Evolutionary conservation across 1,140 invertebrate genomes (phyloP), one percentile per base, ranked within the genome.

Genomic region (Streblospio benedicti): DNA sequence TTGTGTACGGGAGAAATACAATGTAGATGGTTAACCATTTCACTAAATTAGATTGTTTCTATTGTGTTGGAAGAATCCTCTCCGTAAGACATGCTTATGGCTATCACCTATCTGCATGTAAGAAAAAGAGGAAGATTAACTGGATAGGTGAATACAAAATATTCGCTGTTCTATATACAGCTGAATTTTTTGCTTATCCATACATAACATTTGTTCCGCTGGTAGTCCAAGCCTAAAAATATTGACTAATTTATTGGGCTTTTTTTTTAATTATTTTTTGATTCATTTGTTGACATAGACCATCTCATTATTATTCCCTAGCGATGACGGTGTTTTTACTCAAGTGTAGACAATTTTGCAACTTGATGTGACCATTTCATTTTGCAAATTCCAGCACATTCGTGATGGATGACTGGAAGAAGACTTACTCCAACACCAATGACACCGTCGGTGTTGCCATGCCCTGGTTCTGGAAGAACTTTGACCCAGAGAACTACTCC

Each of bases 401-500:
- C 78, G 85, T 89, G 70, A 88, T 99, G 83, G 97, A 99, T 71
- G 91, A 94, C 72, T 99, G 95, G 80, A 99, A 99, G 80, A 85
- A 92, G 60, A 86, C 84, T 67, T 99, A 99, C 76, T 98, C 93
- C 44, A 99, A 99, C 71, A n/a, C n/a, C n/a, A 89, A 99, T 79
- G 91, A 96, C 57, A 93, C 91, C 72, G 62, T 69, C 20, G 79
- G 83, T 31, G 87, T 89, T 70, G 97, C 95, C 38, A 86, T 99
- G 71, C 91, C 93, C 2, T 98, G 94, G 74, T 99, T 99, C 82
- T 99, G 93, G 89, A 85, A 96, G 70, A 93, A 98, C 75, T 99
- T 99, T 80, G 97, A 99, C 76, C 81, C 89, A 23, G 87, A 95
- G 74, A 85, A 96, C 77, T 97, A 95, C 79, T 98, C 94, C 49